Percentiles rank a stretch among this genome's conserved stretches.
These are phyloP conservation scores for Amphimedon queenslandica DNA, from an alignment of 37 sponge, comb jelly and placozoan species.

Conservation along the genomic window DNA sequence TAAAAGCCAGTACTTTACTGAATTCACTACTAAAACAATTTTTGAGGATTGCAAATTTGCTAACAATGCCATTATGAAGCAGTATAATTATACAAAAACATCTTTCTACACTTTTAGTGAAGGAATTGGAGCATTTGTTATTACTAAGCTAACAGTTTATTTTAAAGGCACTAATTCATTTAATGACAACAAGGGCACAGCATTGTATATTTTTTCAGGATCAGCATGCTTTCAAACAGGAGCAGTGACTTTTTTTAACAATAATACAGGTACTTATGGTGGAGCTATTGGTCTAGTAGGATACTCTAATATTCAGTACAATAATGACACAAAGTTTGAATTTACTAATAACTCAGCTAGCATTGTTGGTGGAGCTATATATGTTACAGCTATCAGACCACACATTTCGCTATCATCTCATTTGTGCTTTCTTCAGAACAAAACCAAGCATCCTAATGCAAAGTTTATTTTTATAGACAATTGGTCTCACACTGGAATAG, in stretches of 20 bases:
- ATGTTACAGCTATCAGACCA: not conserved
- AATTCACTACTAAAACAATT: not conserved
- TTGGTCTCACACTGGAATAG: not conserved
- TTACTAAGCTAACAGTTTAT: no score
- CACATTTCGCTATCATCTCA: not conserved
- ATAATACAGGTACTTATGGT: no score
- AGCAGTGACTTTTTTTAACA: not conserved
- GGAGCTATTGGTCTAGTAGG: no score
- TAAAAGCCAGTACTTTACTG: no score
- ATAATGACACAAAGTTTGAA: not conserved
- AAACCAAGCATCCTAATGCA: not conserved
- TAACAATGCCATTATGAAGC: not conserved
- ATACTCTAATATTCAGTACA: no score
- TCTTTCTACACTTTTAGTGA: no score
- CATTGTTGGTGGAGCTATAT: not conserved
- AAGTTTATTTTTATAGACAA: not conserved
- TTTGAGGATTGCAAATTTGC: not conserved
- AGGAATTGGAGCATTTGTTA: no score
- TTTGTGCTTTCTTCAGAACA: no score
- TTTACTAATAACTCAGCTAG: not conserved
- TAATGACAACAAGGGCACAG: not conserved
- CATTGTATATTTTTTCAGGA: no score
- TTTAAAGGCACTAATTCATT: not conserved
- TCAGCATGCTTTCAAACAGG: not conserved
- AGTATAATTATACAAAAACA: not conserved